These are phyloP conservation scores for Peromyscus polionotus DNA, from an alignment of 2,113 vertebrate genomes.

Conservation along the genomic window DNA sequence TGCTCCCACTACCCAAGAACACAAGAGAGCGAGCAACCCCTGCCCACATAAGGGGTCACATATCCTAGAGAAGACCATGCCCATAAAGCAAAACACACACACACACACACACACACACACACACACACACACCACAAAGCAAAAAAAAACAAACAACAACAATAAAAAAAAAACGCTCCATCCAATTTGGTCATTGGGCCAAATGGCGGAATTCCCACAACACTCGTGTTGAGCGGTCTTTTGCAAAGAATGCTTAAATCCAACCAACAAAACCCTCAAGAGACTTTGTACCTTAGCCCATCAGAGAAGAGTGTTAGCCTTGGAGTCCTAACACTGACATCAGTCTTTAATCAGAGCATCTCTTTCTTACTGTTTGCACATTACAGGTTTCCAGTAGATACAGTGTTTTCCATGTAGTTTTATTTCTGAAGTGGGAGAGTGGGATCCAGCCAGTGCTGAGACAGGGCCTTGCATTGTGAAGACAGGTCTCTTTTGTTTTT, in stretches of 20 bases:
- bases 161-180: no score
- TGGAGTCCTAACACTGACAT: not conserved
- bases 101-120: no score
- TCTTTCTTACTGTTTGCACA: not conserved
- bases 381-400: not conserved
- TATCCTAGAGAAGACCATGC: no score
- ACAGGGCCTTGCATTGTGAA: not conserved
- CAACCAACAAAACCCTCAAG: not conserved
- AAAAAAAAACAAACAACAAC: no score
- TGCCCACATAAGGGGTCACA: no score
- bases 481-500: conserved; percentile 11
- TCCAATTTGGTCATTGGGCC: no score
- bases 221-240: not conserved
- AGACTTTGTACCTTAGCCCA: not conserved
- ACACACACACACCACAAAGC: no score
- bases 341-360: not conserved
- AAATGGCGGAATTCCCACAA: no score
- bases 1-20: no score
- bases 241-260: not conserved
- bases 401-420: conserved; percentile 20
- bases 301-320: not conserved
- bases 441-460: not conserved
- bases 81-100: no score
- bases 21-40: no score
- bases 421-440: not conserved